These are phyloP conservation scores for Crenuchus spilurus DNA, from an alignment of 2,797 vertebrate species.

Conservation along the genomic window DNA sequence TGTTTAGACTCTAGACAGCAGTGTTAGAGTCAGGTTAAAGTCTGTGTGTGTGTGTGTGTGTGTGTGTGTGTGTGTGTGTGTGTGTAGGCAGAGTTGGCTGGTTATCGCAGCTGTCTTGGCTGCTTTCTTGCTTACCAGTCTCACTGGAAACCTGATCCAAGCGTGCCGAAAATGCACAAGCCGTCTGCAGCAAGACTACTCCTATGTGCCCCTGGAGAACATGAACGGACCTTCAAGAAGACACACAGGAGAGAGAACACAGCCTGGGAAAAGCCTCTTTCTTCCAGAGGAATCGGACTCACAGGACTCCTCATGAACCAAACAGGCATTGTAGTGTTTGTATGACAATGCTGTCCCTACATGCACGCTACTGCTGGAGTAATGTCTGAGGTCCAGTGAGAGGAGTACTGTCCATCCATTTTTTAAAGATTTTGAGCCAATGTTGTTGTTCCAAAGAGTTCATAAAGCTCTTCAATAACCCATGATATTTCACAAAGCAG, in stretches of 20 bases:
- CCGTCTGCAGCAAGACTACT: conserved; percentile 47
- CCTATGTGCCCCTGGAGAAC: conserved; percentile 69
- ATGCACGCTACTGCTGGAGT: neutral
- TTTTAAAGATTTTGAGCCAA: too few relatives aligned
- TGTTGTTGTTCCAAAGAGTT: too few relatives aligned
- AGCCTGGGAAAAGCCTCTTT: conserved; percentile 7
- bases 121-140: conserved; percentile 64
- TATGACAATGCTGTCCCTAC: neutral
- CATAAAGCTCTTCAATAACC: too few relatives aligned
- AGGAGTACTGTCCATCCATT: neutral
- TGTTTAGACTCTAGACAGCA: conserved; percentile 43
- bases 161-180: conserved; percentile 41
- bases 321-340: neutral
- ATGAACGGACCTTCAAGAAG: conserved; percentile 51
- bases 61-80: conserved; percentile 42
- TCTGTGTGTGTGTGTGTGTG: conserved; percentile 38
- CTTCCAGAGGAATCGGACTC: conserved; percentile 62
- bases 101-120: conserved; percentile 60
- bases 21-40: conserved; percentile 29
- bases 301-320: conserved; percentile 62
- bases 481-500: neutral
- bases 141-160: conserved; percentile 61
- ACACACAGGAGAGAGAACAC: neutral
- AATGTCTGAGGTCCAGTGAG: neutral
- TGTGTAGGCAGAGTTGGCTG: conserved; percentile 71